Conservation (phyloP, 1,140 invertebrate species). For the Drosophila carrolli region DNA sequence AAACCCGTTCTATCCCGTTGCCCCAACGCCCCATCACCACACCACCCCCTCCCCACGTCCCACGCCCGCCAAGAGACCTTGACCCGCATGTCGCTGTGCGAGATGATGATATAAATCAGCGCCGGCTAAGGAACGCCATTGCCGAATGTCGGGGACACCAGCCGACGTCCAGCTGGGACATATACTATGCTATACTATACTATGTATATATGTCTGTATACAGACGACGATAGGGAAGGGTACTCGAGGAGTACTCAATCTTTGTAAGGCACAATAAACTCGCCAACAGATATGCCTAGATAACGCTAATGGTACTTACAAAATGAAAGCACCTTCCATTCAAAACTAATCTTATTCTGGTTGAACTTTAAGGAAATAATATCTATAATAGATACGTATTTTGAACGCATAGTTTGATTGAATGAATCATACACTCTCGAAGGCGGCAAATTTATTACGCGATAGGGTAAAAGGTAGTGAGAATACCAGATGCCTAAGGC, state of each 20-base stretch:
- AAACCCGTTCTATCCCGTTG: constrained; percentile 29
- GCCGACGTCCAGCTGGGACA: neutral
- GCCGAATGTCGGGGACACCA: constrained; percentile 24
- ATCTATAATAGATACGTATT: too few relatives aligned
- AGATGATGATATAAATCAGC: constrained; percentile 31
- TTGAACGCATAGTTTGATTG: too few relatives aligned
- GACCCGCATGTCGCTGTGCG: constrained; percentile 36
- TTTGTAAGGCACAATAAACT: neutral
- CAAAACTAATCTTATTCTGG: neutral
- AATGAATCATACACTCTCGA: neutral
- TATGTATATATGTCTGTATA: neutral
- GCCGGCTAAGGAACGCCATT: constrained; percentile 6
- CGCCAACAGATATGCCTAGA: neutral
- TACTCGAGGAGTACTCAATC: neutral
- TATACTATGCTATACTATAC: neutral
- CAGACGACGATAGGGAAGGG: neutral
- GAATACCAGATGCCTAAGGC: neutral
- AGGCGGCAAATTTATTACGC: neutral
- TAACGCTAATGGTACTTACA: neutral
- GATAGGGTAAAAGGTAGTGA: neutral
- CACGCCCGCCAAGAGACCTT: constrained; percentile 48
- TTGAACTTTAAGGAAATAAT: neutral
- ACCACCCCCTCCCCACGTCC: neutral
- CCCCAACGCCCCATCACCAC: neutral
- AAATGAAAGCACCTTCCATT: neutral